Evolutionary conservation across 2,888 invertebrate genomes (phyloP).

Genomic region (Punctoribates punctum): DNA sequence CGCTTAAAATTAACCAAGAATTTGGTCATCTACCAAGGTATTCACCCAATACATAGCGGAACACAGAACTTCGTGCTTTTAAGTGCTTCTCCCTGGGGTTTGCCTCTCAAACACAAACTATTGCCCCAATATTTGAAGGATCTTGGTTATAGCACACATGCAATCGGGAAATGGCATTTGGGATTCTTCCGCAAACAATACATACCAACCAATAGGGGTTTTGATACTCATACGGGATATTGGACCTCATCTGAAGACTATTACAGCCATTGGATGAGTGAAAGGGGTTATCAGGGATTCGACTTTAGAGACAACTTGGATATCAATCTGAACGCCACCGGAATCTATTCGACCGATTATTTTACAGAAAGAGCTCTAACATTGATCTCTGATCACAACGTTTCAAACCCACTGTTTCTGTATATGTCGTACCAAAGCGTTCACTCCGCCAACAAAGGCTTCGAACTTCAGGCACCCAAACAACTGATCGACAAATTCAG

Average conservation of each 20-base stretch:
- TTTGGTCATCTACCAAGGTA: background rate
- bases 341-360: constrained; percentile 42
- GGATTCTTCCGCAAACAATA: constrained; percentile 71
- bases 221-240: constrained; percentile 74
- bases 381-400: constrained; percentile 67
- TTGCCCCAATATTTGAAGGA: constrained; percentile 75
- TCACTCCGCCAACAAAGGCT: background rate
- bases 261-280: constrained; percentile 68
- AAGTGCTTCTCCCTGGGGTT: constrained; percentile 73
- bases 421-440: constrained; percentile 13
- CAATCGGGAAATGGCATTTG: constrained; percentile 80
- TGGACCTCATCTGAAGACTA: constrained; percentile 88
- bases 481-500: constrained; percentile 51
- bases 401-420: constrained; percentile 32
- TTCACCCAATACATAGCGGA: constrained; percentile 54
- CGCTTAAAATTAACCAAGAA: no score
- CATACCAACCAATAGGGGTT: constrained; percentile 71
- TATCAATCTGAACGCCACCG: constrained; percentile 1
- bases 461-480: constrained; percentile 51
- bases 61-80: constrained; percentile 71
- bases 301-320: constrained; percentile 40
- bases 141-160: constrained; percentile 67
- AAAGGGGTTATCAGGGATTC: constrained; percentile 37
- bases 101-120: constrained; percentile 73
- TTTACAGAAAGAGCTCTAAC: constrained; percentile 71